These are phyloP conservation scores for Meda fulgida DNA, from an alignment of 2,797 vertebrate genomes.

Conservation along the genomic window DNA sequence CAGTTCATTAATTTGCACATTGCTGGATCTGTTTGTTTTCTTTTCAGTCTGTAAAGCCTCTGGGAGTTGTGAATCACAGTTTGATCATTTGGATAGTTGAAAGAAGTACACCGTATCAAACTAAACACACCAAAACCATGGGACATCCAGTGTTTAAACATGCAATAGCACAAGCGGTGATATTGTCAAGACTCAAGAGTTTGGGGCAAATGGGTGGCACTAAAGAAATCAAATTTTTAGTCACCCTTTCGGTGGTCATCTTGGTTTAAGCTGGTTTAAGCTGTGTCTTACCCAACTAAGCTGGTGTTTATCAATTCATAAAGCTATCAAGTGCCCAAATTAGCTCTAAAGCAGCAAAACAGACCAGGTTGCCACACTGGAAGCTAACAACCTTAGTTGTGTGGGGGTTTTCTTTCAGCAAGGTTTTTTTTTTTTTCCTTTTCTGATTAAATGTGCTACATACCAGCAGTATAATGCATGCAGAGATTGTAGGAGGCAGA, in stretches of 20 bases:
- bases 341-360: background rate
- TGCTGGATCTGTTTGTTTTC: constrained; percentile 38
- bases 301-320: background rate
- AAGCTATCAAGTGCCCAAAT: background rate
- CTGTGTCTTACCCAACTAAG: background rate
- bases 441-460: background rate
- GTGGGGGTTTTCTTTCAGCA: too few species aligned
- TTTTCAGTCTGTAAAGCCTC: background rate
- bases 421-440: too few species aligned
- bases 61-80: background rate
- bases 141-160: background rate
- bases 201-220: background rate
- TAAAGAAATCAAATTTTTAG: background rate
- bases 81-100: constrained; percentile 38
- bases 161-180: background rate
- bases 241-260: background rate
- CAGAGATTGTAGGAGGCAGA: background rate
- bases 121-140: background rate
- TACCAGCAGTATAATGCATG: background rate
- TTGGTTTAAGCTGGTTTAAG: background rate
- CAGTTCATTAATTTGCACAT: constrained; percentile 39
- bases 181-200: background rate
- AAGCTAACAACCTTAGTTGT: background rate
- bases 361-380: background rate
- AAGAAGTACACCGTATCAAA: constrained; percentile 6